Evolutionary conservation across 2,113 vertebrate genomes (phyloP), one percentile per base, ranked within the genome.

Genomic region (Eleginops maclovinus): DNA sequence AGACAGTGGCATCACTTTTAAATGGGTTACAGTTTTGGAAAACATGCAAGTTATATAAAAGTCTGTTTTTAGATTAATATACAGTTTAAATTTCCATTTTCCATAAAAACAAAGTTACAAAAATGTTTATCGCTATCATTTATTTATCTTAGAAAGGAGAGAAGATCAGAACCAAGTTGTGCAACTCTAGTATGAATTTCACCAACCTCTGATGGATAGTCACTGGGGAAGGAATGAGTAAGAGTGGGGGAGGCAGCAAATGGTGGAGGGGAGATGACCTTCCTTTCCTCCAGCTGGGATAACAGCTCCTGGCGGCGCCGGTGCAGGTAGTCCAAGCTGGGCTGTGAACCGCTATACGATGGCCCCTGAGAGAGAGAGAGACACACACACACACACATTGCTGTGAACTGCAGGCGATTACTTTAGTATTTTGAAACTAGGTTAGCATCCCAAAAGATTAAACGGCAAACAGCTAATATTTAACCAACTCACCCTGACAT

Each of bases 191-290:
- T 41, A 11, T 21, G 4, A 71, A 53, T 67, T 61, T 64, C 8
- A 49, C 92, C 88, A 85, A 97, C 97, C 95, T 99, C 97, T 53
- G 96, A 87, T 41, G 92, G 91, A 73, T 95, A 95, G 55, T 95
- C 97, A 15, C 93, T 94, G 77, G 96, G 96, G 89, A 97, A 98
- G 17, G 95, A 21, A 81, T 97, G 97, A 77, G 97, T 82, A 80
- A 99, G 93, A 13, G 96, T 98, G 6, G 98, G 96, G 0, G 97
- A 98, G 0, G 97, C 95, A 36, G 97, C 97, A 59, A 99, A 99
- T 26, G 98, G 98, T 75, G 97, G 98, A 16, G 98, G 98, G 22
- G 98, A 98, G 88, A 99, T 97, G 59, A 98, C 97, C 76, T 98
- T 97, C 81, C 97, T 96, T 88, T 99, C 98, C 88, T 98, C 97